These are phyloP conservation scores for Coptodon bakossiorum DNA, from an alignment of 2,113 vertebrate species.

Conservation along the genomic window DNA sequence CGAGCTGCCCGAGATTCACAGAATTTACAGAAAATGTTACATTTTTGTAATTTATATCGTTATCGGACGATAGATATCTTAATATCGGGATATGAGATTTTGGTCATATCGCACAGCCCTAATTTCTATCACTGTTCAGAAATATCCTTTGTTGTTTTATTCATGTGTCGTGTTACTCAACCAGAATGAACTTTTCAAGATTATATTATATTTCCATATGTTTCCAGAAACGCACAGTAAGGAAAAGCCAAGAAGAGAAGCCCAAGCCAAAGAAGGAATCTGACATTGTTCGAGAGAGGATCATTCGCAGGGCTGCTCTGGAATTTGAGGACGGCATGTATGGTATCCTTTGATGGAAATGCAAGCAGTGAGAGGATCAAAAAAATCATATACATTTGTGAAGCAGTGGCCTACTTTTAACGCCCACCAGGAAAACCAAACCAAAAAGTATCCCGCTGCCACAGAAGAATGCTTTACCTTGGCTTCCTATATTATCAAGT, in stretches of 20 bases:
- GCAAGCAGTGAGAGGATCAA: background rate
- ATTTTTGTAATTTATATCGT: no score
- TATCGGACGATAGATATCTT: no score
- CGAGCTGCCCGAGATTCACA: no score
- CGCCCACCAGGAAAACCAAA: background rate
- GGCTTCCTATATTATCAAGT: background rate
- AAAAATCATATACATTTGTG: background rate
- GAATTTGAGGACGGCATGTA: constrained; percentile 99
- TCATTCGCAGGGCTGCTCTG: constrained; percentile 90
- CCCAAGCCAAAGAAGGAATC: constrained; percentile 78
- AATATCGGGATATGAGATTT: no score
- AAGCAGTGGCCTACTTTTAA: background rate
- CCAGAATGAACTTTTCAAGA: background rate
- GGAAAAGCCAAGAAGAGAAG: constrained; percentile 72
- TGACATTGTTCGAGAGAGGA: constrained; percentile 86
- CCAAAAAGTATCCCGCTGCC: background rate
- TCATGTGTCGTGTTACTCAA: background rate
- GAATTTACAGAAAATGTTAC: no score
- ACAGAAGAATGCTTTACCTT: background rate
- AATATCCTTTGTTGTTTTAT: background rate
- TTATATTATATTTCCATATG: background rate
- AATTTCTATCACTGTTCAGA: background rate
- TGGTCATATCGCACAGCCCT: no score
- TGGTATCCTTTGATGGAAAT: constrained; percentile 82
- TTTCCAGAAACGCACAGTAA: constrained; percentile 82